phyloP scores from a whole-genome alignment of 2,113 vertebrate species.

The Mugil cephalus region DNA sequence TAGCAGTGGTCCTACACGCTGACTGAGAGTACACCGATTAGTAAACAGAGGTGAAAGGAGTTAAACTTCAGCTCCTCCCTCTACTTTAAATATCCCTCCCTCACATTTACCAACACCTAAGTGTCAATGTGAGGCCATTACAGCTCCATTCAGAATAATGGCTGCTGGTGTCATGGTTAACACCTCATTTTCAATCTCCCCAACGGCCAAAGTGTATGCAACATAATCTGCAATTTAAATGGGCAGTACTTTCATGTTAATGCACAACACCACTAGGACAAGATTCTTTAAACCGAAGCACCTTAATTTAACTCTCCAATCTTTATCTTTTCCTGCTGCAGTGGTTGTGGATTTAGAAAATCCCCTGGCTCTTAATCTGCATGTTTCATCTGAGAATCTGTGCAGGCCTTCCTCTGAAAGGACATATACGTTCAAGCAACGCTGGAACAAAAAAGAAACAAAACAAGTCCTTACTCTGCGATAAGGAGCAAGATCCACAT shows the following conservation, averaged over 20 bases:
- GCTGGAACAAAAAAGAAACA: slow-evolving; percentile 20
- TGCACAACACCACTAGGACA: slow-evolving; percentile 4
- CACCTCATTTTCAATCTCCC: slow-evolving; percentile 70
- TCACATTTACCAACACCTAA: slow-evolving; percentile 72
- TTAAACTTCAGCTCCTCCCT: slow-evolving; percentile 65
- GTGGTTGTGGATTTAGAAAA: slow-evolving; percentile 48
- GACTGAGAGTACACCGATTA: slow-evolving; percentile 14
- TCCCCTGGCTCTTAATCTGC: slow-evolving; percentile 67
- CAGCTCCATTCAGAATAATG: slow-evolving; percentile 73
- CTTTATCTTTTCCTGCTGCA: slow-evolving; percentile 37
- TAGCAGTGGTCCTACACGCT: neutral
- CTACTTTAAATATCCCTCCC: slow-evolving; percentile 73
- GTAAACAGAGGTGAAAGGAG: slow-evolving; percentile 26
- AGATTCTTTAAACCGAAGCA: slow-evolving; percentile 20
- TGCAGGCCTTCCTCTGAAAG: slow-evolving; percentile 49
- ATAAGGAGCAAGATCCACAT: slow-evolving; percentile 53
- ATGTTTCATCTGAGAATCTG: slow-evolving; percentile 69
- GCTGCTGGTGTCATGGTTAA: slow-evolving; percentile 70
- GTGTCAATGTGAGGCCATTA: slow-evolving; percentile 79
- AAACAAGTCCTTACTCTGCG: slow-evolving; percentile 25
- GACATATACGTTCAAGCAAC: slow-evolving; percentile 44
- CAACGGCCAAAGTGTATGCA: slow-evolving; percentile 34
- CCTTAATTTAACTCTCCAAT: slow-evolving; percentile 12
- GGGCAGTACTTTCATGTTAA: slow-evolving; percentile 34
- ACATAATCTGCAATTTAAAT: slow-evolving; percentile 60